phyloP scores from a whole-genome alignment of 2,797 vertebrate species.

The Lepus townsendii region DNA sequence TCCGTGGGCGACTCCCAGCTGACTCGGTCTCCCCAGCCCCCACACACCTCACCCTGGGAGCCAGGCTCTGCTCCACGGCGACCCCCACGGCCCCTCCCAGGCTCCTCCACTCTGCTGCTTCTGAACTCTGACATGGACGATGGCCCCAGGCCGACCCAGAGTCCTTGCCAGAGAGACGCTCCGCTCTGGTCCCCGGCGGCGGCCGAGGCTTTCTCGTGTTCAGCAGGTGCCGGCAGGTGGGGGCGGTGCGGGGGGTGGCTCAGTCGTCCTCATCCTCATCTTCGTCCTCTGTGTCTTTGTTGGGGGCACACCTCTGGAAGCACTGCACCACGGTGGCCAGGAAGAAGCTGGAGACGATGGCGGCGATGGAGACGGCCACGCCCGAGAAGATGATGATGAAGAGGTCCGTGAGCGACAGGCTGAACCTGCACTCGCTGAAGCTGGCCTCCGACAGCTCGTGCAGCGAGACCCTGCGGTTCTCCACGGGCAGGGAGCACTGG shows the following conservation, averaged over 20 bases:
- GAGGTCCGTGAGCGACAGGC: constrained; percentile 96
- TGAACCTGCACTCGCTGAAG: constrained; percentile 97
- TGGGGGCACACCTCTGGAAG: constrained; percentile 96
- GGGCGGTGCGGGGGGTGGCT: neutral
- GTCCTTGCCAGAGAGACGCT: neutral
- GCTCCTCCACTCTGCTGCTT: neutral
- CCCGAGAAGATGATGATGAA: constrained; percentile 99
- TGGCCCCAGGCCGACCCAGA: fast-evolving
- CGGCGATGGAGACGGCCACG: constrained; percentile 96
- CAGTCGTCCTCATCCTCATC: constrained; percentile 96
- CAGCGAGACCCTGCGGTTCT: constrained; percentile 94
- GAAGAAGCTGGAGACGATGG: constrained; percentile 99
- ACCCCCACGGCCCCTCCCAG: neutral
- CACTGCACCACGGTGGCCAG: constrained; percentile 98
- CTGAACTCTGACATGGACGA: neutral
- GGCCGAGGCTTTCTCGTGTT: neutral
- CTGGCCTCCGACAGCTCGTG: constrained; percentile 97
- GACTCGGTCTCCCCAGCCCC: neutral
- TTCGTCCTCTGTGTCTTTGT: constrained; percentile 95
- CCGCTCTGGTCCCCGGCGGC: neutral
- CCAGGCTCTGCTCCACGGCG: neutral
- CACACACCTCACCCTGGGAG: neutral
- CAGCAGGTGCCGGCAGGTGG: neutral
- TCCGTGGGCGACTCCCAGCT: neutral
- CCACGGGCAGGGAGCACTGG: constrained; percentile 96